Evolutionary conservation across 2,113 vertebrate genomes (phyloP).

Genomic region (Cyanoramphus novaezelandiae): DNA sequence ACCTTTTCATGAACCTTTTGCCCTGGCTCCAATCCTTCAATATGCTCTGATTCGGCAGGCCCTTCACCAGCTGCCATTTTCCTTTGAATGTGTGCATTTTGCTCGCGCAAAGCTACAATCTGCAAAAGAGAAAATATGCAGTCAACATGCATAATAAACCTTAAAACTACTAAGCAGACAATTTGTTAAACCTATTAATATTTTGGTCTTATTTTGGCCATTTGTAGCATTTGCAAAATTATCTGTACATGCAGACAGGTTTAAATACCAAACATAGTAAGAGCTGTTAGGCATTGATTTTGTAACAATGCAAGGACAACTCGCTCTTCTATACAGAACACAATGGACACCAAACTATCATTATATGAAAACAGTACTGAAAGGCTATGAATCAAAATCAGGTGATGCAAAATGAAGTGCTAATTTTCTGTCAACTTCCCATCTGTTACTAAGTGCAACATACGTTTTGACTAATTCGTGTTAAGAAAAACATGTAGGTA

Average conservation of each 20-base stretch:
- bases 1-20: slow-evolving; percentile 96
- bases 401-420: background rate
- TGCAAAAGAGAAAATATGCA: slow-evolving; percentile 65
- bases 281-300: background rate
- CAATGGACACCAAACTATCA: background rate
- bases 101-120: slow-evolving; percentile 96
- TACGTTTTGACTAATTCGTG: accelerated
- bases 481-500: background rate
- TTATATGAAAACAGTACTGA: background rate
- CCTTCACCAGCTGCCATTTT: slow-evolving; percentile 93
- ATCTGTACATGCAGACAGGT: background rate
- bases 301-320: background rate
- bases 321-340: background rate
- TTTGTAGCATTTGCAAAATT: background rate
- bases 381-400: background rate
- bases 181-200: background rate
- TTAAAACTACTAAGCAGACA: background rate
- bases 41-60: slow-evolving; percentile 82
- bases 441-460: background rate
- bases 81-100: slow-evolving; percentile 97
- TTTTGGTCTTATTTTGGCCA: background rate
- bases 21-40: slow-evolving; percentile 87
- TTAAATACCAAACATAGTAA: background rate
- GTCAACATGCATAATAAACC: background rate
- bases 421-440: background rate